Evolutionary conservation across 2,113 vertebrate genomes (phyloP).

Genomic region (Grantiella picta): DNA sequence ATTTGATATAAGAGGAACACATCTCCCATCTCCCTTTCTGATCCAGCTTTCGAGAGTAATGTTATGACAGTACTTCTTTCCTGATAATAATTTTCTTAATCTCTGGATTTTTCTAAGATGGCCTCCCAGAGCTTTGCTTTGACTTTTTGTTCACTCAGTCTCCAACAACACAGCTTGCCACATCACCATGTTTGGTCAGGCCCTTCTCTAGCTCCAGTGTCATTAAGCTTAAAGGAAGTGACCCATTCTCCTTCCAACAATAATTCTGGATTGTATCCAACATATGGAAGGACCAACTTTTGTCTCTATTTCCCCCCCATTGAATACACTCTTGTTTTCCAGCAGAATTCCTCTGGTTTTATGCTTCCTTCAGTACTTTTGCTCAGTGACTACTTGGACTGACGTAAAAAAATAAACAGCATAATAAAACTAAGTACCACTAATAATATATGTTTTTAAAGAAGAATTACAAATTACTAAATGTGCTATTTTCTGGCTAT

Average conservation of each 20-base stretch:
- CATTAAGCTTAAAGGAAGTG: not conserved
- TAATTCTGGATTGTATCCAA: not conserved
- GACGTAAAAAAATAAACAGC: not conserved
- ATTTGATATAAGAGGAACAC: not conserved
- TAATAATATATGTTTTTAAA: not conserved
- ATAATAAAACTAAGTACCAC: not conserved
- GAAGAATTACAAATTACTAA: not conserved
- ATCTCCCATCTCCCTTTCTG: not conserved
- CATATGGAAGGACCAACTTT: not conserved
- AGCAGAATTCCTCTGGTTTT: not conserved
- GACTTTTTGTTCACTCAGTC: not conserved
- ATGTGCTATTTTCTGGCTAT: not conserved
- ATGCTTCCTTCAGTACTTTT: not conserved
- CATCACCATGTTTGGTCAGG: not conserved
- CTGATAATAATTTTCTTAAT: not conserved
- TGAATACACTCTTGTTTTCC: not conserved
- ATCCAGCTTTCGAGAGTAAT: constrained; percentile 20
- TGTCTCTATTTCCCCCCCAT: accelerated
- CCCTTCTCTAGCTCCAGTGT: not conserved
- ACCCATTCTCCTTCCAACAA: not conserved
- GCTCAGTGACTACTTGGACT: not conserved
- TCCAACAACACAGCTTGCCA: not conserved
- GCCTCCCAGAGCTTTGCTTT: not conserved
- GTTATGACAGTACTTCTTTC: not conserved
- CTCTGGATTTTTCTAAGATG: not conserved